phyloP scores from a whole-genome alignment of 1,140 invertebrate genomes.

The Brachionus angularis region DNA sequence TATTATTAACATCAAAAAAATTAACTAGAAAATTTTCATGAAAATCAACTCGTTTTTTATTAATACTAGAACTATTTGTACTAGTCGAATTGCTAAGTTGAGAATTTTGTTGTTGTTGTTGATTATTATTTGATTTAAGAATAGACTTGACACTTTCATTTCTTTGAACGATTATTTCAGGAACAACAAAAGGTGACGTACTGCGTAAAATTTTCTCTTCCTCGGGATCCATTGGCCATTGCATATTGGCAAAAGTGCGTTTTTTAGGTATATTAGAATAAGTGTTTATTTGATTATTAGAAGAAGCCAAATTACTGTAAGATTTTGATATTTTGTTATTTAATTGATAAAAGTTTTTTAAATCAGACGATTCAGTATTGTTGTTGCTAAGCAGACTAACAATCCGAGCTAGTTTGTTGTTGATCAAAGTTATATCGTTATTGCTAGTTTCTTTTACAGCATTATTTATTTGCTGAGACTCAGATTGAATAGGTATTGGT shows the following conservation, averaged over 20 bases:
- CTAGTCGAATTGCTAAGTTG: too few relatives aligned
- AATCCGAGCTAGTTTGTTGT: conserved; percentile 18
- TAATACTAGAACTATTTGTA: not conserved
- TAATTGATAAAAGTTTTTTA: too few relatives aligned
- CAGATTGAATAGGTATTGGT: too few relatives aligned
- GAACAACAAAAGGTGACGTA: conserved; percentile 17
- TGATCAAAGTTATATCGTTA: conserved; percentile 14
- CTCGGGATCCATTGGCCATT: conserved; percentile 41
- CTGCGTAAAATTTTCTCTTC: conserved; percentile 40
- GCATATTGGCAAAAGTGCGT: conserved; percentile 40
- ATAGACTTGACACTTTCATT: conserved; percentile 28
- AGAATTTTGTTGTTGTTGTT: too few relatives aligned
- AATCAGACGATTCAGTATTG: too few relatives aligned
- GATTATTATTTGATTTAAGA: too few relatives aligned
- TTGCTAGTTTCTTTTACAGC: not conserved
- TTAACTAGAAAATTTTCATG: conserved; percentile 37
- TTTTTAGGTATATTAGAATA: too few relatives aligned
- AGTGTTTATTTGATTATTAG: too few relatives aligned
- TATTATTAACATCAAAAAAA: conserved; percentile 20
- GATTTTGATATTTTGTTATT: too few relatives aligned
- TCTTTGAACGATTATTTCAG: conserved; percentile 27
- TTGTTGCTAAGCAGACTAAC: too few relatives aligned
- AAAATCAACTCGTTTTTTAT: conserved; percentile 35
- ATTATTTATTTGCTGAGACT: not conserved
- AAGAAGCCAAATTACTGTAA: too few relatives aligned